Percentiles rank a stretch among this genome's conserved stretches.
phyloP scores from a whole-genome alignment of 2,113 vertebrate genomes.

The Chrysochloris asiatica region DNA sequence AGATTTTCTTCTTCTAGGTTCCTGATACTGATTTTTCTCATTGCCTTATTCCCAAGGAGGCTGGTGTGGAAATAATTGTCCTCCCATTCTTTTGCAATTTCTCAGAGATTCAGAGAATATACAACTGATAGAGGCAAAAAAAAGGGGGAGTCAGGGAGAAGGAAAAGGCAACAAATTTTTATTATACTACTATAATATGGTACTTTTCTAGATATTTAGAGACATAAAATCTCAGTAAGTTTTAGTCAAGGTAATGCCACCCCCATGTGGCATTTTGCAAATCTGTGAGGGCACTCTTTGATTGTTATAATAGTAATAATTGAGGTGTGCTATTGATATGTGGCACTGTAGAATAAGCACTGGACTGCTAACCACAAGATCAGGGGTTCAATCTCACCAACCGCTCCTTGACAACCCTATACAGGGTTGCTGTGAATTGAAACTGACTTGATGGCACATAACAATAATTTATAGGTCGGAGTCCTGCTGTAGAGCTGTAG shows the following conservation, averaged over 20 bases:
- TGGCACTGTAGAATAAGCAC: too few relatives aligned
- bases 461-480: too few relatives aligned
- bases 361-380: too few relatives aligned
- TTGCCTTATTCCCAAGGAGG: neutral
- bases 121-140: neutral
- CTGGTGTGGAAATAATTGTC: neutral
- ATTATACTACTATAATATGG: neutral
- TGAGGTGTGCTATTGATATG: neutral
- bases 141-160: neutral
- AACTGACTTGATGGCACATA: too few relatives aligned
- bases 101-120: neutral
- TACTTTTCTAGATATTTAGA: neutral
- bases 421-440: too few relatives aligned
- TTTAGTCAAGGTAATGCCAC: neutral
- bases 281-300: neutral
- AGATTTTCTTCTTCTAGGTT: constrained; percentile 38
- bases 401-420: too few relatives aligned
- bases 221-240: neutral
- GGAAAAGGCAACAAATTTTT: neutral
- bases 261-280: neutral
- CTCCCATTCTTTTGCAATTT: neutral
- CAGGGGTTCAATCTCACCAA: too few relatives aligned
- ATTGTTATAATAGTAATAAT: neutral
- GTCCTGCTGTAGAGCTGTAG: too few relatives aligned
- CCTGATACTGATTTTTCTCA: constrained; percentile 36